Conservation (phyloP, 2,888 invertebrate genomes). For the Volucella inanis region DNA sequence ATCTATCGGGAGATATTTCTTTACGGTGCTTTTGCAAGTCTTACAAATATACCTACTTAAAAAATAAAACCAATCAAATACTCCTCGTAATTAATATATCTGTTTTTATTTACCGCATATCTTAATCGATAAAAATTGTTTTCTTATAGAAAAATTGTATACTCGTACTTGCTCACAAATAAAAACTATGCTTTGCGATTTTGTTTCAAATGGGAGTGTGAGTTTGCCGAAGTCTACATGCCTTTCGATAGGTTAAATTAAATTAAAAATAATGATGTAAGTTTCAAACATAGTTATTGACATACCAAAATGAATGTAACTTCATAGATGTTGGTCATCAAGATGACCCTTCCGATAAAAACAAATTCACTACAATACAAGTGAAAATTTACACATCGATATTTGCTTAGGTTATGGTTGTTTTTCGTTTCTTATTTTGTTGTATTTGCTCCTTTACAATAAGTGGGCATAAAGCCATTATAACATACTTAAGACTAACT, state of each 20-base stretch:
- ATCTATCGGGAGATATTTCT: no score
- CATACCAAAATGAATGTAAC: slow-evolving; percentile 15
- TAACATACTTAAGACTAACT: slow-evolving; percentile 52
- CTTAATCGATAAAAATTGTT: slow-evolving; percentile 55
- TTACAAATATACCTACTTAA: background rate
- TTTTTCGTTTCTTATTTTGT: background rate
- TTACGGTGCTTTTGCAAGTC: background rate
- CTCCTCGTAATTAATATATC: slow-evolving; percentile 42
- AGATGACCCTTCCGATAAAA: background rate
- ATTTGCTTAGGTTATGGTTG: no score
- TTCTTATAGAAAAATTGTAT: slow-evolving; percentile 56
- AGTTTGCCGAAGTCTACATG: background rate
- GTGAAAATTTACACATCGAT: slow-evolving; percentile 13
- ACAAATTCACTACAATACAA: slow-evolving; percentile 18
- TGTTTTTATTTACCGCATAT: slow-evolving; percentile 60
- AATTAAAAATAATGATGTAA: slow-evolving; percentile 27
- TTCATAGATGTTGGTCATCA: background rate
- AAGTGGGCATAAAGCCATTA: slow-evolving; percentile 10
- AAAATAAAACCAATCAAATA: background rate
- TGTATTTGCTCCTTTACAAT: background rate
- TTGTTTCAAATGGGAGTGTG: background rate
- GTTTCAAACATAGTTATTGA: slow-evolving; percentile 17
- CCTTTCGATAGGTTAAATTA: slow-evolving; percentile 38
- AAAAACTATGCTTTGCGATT: slow-evolving; percentile 23
- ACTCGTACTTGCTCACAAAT: slow-evolving; percentile 41